Percentiles rank a stretch among this genome's conserved stretches.
Evolutionary conservation across 2,113 vertebrate genomes (phyloP).

Genomic region (Limnothrissa miodon): DNA sequence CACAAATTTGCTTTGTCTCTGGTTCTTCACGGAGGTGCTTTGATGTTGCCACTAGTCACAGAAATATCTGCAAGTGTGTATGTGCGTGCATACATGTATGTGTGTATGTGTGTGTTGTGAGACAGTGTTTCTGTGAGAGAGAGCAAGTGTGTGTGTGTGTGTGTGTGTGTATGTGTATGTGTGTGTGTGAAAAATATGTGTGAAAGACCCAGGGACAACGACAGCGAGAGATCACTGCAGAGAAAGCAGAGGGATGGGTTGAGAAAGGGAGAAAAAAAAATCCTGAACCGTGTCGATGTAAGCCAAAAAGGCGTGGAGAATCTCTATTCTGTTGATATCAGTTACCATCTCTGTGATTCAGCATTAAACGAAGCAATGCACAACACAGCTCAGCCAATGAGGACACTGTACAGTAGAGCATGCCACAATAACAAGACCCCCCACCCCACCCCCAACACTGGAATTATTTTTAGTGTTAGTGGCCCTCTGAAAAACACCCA

Average conservation of each 20-base stretch:
- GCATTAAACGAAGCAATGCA: not conserved
- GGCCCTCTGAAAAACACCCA: not conserved
- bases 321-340: not conserved
- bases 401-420: not conserved
- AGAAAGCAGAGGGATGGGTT: not conserved
- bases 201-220: not conserved
- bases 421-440: not conserved
- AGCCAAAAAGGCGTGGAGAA: not conserved
- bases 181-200: not conserved
- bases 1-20: not conserved
- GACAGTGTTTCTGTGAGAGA: too few species aligned
- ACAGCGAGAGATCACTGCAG: not conserved
- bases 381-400: not conserved
- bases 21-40: not conserved
- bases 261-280: not conserved
- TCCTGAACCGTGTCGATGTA: not conserved
- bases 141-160: not conserved
- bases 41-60: not conserved
- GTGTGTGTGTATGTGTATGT: not conserved
- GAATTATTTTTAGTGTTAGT: not conserved
- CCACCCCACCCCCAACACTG: not conserved
- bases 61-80: not conserved
- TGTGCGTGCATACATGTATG: not conserved
- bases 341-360: conserved; percentile 16
- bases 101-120: not conserved